Evolutionary conservation across 2,797 vertebrate genomes (phyloP).

Genomic region (Anguilla anguilla): DNA sequence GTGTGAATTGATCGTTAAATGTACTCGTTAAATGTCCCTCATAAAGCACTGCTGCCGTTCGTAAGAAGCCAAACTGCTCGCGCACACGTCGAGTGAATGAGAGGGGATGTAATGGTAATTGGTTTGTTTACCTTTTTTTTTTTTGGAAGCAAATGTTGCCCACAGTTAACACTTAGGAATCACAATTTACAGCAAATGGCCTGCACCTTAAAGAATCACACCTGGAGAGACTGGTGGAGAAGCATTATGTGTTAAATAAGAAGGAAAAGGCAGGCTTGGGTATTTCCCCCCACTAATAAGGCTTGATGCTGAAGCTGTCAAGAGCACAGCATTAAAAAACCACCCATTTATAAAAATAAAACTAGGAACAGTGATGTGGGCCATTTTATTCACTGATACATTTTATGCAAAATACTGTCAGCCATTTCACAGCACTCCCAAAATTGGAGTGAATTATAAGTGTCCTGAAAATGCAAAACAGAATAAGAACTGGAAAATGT

Average conservation of each 20-base stretch:
- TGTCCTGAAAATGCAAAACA: not conserved
- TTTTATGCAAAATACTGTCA: not conserved
- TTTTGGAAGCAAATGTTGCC: constrained; percentile 67
- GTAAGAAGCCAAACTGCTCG: not conserved
- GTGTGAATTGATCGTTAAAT: not conserved
- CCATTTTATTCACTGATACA: not conserved
- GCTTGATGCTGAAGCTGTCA: not conserved
- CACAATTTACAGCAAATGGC: constrained; percentile 70
- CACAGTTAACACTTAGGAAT: constrained; percentile 67
- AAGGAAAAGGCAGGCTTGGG: not conserved
- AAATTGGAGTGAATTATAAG: not conserved
- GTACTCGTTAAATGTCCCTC: not conserved
- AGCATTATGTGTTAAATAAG: not conserved
- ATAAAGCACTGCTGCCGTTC: not conserved
- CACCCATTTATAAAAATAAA: not conserved
- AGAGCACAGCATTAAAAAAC: not conserved
- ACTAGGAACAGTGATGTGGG: not conserved
- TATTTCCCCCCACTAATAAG: not conserved
- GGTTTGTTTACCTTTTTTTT: constrained; percentile 45
- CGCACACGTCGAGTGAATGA: constrained; percentile 9
- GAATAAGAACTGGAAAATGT: not conserved
- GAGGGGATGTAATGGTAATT: constrained; percentile 29
- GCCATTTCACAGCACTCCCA: not conserved
- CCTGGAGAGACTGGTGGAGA: constrained; percentile 36
- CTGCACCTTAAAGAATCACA: constrained; percentile 35